Conservation (phyloP, 2,888 invertebrate species). For the Kuschelorhynchus macadamiae region DNA sequence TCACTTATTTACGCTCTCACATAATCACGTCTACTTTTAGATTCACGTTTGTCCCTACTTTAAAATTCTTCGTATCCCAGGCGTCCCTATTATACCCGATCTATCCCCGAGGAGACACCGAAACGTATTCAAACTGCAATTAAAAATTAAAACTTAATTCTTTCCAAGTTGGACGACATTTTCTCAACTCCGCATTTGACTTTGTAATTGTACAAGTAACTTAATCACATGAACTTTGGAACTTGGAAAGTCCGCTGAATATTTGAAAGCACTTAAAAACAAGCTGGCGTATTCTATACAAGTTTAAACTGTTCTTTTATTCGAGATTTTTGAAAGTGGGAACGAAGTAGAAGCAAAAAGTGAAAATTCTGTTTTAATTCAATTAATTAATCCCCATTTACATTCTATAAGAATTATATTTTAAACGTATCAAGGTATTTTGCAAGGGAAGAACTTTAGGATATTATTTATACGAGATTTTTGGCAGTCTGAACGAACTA, state of each 20-base stretch:
- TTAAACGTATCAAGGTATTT: no score
- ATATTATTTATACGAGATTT: no score
- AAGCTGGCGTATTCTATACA: constrained; percentile 16
- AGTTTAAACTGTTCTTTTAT: constrained; percentile 11
- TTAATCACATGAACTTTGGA: constrained; percentile 46
- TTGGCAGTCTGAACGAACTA: no score
- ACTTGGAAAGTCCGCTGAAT: constrained; percentile 34
- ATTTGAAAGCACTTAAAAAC: constrained; percentile 43
- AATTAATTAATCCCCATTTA: no score
- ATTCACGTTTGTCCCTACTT: constrained; percentile 49
- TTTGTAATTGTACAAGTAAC: constrained; percentile 49
- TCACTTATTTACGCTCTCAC: constrained; percentile 30
- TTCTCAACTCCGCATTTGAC: constrained; percentile 50
- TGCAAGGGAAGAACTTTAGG: no score
- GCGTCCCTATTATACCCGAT: constrained; percentile 48
- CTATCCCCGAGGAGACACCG: constrained; percentile 47
- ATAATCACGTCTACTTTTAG: constrained; percentile 39
- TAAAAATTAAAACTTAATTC: constrained; percentile 58
- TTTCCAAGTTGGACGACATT: constrained; percentile 52
- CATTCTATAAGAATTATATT: no score
- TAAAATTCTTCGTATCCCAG: constrained; percentile 46
- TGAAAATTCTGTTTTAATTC: no score
- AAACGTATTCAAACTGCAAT: constrained; percentile 53
- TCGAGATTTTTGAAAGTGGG: neutral
- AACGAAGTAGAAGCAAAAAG: no score